Evolutionary conservation across 2,888 invertebrate genomes (phyloP).

Genomic region (Scaptomyza caliginosa): DNA sequence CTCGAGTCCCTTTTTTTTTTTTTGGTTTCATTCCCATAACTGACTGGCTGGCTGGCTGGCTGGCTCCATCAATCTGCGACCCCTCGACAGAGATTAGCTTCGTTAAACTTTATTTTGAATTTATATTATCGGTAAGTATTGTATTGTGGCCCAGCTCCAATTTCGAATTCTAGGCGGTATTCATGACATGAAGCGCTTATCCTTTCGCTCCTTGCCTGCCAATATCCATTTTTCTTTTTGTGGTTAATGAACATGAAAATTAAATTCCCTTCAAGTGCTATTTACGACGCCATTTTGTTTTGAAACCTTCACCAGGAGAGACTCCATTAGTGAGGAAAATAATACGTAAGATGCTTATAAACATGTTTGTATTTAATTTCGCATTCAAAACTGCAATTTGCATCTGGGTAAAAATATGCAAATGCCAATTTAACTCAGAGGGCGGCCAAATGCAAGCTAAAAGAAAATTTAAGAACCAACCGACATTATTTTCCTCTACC

Average conservation of each 20-base stretch:
- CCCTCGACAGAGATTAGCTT: constrained; percentile 71
- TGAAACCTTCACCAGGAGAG: neutral
- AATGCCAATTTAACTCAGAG: constrained; percentile 56
- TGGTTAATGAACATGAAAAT: constrained; percentile 82
- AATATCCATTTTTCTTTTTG: constrained; percentile 70
- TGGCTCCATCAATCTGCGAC: constrained; percentile 33
- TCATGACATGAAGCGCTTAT: constrained; percentile 62
- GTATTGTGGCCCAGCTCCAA: constrained; percentile 45
- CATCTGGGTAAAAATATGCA: constrained; percentile 62
- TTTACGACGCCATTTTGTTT: constrained; percentile 50
- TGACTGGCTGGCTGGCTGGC: constrained; percentile 1
- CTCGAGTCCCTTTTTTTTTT: constrained; percentile 11
- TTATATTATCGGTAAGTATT: constrained; percentile 54
- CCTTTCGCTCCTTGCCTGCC: constrained; percentile 62
- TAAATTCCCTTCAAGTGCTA: constrained; percentile 48
- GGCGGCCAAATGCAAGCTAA: constrained; percentile 27
- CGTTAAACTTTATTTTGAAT: constrained; percentile 80
- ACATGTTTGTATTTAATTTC: constrained; percentile 57
- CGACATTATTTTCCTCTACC: constrained; percentile 14
- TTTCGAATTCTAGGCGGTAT: constrained; percentile 58
- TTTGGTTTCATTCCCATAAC: constrained; percentile 30
- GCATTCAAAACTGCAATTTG: constrained; percentile 44
- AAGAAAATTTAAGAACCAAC: constrained; percentile 19
- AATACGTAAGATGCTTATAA: constrained; percentile 37
- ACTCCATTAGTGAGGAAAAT: constrained; percentile 12